phyloP scores from a whole-genome alignment of 2,888 invertebrate species.

The Amitus sp. region DNA sequence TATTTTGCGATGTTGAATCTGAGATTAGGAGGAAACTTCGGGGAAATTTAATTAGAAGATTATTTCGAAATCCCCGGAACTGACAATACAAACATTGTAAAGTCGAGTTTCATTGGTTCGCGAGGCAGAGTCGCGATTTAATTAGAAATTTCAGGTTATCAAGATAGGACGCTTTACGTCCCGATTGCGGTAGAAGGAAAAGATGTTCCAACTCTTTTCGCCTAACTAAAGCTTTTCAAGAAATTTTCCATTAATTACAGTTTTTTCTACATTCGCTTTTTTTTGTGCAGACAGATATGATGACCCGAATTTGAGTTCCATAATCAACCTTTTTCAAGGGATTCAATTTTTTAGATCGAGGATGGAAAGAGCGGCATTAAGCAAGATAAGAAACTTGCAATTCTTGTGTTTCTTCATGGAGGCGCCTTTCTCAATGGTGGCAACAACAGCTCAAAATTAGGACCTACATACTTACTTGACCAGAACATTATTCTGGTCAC shows the following conservation, averaged over 20 bases:
- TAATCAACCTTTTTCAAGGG: neutral
- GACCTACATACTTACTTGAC: constrained; percentile 54
- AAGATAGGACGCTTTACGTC: constrained; percentile 14
- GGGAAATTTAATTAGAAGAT: constrained; percentile 32
- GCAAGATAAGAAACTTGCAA: constrained; percentile 43
- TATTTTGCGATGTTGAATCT: constrained; percentile 9
- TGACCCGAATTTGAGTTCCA: no score
- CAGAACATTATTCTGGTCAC: constrained; percentile 54
- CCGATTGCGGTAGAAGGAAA: neutral
- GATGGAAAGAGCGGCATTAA: constrained; percentile 11
- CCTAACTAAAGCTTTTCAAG: no score
- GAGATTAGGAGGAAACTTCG: constrained; percentile 15
- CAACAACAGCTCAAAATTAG: constrained; percentile 44
- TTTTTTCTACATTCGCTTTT: no score
- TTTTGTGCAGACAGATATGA: no score
- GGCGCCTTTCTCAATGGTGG: constrained; percentile 47
- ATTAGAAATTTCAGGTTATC: constrained; percentile 24
- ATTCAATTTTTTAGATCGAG: constrained; percentile 10
- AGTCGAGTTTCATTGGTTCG: constrained; percentile 41
- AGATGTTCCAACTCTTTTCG: neutral
- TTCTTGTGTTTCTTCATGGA: constrained; percentile 53
- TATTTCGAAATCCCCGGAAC: constrained; percentile 29
- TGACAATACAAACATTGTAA: constrained; percentile 33
- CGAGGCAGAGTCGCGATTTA: constrained; percentile 39
- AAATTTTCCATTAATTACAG: no score